Conservation (phyloP, 2,888 invertebrate species). For the Rhynchonema sp. region DNA sequence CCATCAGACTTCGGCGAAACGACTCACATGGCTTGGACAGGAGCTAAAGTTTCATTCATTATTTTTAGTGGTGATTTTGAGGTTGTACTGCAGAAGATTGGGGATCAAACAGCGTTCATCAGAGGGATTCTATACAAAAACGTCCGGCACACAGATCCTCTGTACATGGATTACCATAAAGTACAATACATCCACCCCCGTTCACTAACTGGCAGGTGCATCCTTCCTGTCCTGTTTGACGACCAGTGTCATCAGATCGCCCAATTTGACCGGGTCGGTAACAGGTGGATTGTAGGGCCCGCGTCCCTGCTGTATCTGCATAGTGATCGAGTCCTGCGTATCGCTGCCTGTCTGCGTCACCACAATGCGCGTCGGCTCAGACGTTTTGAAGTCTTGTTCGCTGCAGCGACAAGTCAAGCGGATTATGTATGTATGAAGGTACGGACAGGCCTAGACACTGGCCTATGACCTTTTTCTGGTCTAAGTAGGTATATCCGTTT, state of each 20-base stretch:
- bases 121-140: no score
- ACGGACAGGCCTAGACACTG: no score
- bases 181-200: not conserved
- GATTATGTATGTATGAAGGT: not conserved
- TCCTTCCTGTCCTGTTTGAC: constrained; percentile 12
- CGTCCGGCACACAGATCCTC: no score
- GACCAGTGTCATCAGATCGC: constrained; percentile 21
- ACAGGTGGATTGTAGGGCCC: constrained; percentile 18
- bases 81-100: no score
- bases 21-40: no score
- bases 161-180: no score
- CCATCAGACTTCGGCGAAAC: no score
- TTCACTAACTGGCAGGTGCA: constrained; percentile 8
- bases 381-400: not conserved
- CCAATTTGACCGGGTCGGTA: constrained; percentile 18
- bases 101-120: no score
- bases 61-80: no score
- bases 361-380: constrained; percentile 8
- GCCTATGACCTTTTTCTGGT: no score
- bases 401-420: not conserved
- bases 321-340: constrained; percentile 11
- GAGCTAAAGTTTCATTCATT: no score
- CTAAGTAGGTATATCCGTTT: no score
- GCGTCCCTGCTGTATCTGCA: constrained; percentile 21
- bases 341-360: constrained; percentile 8